Percentiles rank a stretch among this genome's conserved stretches.
phyloP scores from a whole-genome alignment of 2,888 invertebrate species.

The Augochlorella aurata region DNA sequence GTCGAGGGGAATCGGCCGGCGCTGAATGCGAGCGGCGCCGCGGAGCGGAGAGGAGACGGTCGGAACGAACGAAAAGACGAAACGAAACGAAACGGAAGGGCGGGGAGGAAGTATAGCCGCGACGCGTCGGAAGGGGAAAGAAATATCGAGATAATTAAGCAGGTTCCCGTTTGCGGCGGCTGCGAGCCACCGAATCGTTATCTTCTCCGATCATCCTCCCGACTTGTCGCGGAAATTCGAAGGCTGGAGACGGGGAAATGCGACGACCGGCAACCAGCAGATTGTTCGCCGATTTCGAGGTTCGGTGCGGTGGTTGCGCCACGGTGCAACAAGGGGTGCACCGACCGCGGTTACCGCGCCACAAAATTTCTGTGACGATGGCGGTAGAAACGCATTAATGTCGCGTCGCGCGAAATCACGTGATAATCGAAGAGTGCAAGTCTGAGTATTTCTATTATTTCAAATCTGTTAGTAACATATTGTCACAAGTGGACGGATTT shows the following conservation, averaged over 20 bases:
- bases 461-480: no score
- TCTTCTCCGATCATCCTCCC: conserved; percentile 42
- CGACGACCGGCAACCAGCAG: no score
- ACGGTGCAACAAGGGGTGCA: no score
- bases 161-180: conserved; percentile 12
- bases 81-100: conserved; percentile 18
- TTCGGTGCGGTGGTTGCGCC: no score
- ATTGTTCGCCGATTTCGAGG: no score
- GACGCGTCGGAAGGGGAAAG: conserved; percentile 32
- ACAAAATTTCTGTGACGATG: no score
- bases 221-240: conserved; percentile 22
- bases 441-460: no score
- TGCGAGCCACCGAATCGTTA: conserved; percentile 37
- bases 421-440: no score
- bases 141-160: conserved; percentile 54
- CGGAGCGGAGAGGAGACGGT: background rate
- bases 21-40: background rate
- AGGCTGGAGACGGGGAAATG: background rate
- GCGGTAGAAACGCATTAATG: no score
- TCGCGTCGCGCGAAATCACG: no score
- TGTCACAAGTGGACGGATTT: no score
- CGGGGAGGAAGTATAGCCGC: background rate
- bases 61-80: background rate
- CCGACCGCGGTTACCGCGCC: no score
- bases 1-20: background rate